Base-by-base conservation (phyloP, 2,888 invertebrate genomes). In the Eristalis pertinax region DNA sequence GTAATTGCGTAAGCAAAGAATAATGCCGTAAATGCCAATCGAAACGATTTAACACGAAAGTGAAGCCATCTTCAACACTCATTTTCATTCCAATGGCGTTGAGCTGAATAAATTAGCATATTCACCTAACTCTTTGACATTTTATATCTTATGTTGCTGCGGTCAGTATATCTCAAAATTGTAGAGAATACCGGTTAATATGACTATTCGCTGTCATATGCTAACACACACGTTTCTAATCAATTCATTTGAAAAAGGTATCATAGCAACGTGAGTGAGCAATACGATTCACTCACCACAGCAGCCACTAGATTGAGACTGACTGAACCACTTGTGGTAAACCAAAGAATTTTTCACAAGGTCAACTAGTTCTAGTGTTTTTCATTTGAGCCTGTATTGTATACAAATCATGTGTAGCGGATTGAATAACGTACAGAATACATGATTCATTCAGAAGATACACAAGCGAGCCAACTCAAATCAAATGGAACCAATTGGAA, bases 301-400 rank as follows among this genome's bases (percentile, higher is more conserved):
- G 65, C 67, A 43, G 68, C 35, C 64, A n/a, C n/a, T n/a, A 26
- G 60, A 56, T 56, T 32, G n/a, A 50, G 32, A 38, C 64, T 79
- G 84, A 84, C 79, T 84, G 75, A 75, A 75, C 22, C 19, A 19
- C 50, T 50, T 22, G 63, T 15, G 69, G 69, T 65, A 65, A 62
- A 79, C 60, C 10, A 26, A 79, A 84, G 65, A 84, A 84, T 79
- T 62, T 69, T 74, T 73, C 41, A 38, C 84, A 84, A 84, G 84
- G 84, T 80, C 70, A 79, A 29, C 84, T 35, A 62, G 79, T 79
- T 70, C 68, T 29, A 35, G 19, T 41, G 67, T 19, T 56, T 65
- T 32, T 72, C 11, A 64, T 26, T 38, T 22, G 65, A 60, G 26
- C 62, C 29, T 56, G 56, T 29, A 32, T 65, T 60, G 13, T 32